Percentiles rank a stretch among this genome's conserved stretches.
phyloP scores from a whole-genome alignment of 1,140 invertebrate species.

The Papilio polytes region DNA sequence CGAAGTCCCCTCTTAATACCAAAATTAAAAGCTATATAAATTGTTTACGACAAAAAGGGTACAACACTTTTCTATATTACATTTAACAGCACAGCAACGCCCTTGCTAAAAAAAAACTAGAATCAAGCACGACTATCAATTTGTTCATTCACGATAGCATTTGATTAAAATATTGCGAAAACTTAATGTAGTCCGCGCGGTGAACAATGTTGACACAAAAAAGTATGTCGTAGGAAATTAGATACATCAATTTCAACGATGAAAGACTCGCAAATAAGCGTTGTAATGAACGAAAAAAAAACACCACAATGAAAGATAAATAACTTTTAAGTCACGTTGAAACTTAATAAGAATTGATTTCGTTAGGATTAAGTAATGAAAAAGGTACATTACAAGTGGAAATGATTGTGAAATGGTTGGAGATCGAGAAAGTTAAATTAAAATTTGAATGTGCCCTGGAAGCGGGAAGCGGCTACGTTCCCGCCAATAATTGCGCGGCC shows the following conservation, averaged over 20 bases:
- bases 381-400: conserved; percentile 50
- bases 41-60: not conserved
- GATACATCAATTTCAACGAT: conserved; percentile 38
- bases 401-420: conserved; percentile 58
- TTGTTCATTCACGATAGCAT: conserved; percentile 33
- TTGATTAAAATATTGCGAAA: conserved; percentile 37
- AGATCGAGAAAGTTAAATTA: conserved; percentile 68
- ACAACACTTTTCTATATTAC: not conserved
- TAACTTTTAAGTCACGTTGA: conserved; percentile 56
- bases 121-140: not conserved
- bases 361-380: conserved; percentile 75
- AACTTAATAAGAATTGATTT: conserved; percentile 58
- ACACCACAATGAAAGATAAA: conserved; percentile 45
- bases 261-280: conserved; percentile 32
- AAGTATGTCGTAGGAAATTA: conserved; percentile 35
- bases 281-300: conserved; percentile 30
- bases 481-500: conserved; percentile 65
- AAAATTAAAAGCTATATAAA: not conserved
- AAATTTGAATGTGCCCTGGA: conserved; percentile 47
- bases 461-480: conserved; percentile 21
- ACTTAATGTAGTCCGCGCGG: conserved; percentile 30
- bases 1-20: not conserved
- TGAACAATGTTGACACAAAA: conserved; percentile 38
- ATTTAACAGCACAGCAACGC: not conserved
- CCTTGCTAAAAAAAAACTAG: not conserved